Base-by-base conservation (phyloP, 2,113 vertebrate species). In the Plecturocebus donacophilus region DNA sequence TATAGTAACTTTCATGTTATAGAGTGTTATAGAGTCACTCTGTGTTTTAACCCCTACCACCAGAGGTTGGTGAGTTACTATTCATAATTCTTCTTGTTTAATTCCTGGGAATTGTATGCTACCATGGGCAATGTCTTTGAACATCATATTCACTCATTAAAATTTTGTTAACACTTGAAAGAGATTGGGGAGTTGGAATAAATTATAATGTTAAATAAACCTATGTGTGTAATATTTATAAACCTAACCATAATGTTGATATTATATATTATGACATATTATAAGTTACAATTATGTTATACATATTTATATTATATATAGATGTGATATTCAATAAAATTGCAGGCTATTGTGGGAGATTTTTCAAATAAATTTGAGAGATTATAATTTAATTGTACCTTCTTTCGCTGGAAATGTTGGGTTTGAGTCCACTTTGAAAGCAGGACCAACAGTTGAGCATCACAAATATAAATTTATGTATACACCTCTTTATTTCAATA, bases 401-500 rank as follows among this genome's bases (percentile, higher is more conserved):
- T 81, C n/a, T 38, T 87, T 58, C 70, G 11, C 79, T 54, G n/a
- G 76, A 91, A 93, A 68, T 61, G 38, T 68, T 81, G 73, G 20
- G 4, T 3, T 25, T 68, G 12, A 89, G 23, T 80, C 71, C 11
- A 56, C 16, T 93, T 90, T 80, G 61, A 92, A 92, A 71, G 52
- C 27, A 87, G 23, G 8, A 45, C 11, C 49, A 92, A 52, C 3
- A 84, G 6, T 81, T 96, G 49, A 92, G 56, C 19, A 94, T 49
- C 23, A 90, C 30, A 94, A 95, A 88, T 8, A 77, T 20, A 30
- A 97, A 80, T 91, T 30, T 95, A 14, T 19, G 30, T 40, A 40
- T 2, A 66, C 27, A 91, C 95, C 10, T 95, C 94, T 97, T 97
- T 95, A 79, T 95, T 97, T 71, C 8, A 25, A 0, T 61, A 21